Base-by-base conservation (phyloP, 2,797 vertebrate species). In the Sebastolobus altivelis region DNA sequence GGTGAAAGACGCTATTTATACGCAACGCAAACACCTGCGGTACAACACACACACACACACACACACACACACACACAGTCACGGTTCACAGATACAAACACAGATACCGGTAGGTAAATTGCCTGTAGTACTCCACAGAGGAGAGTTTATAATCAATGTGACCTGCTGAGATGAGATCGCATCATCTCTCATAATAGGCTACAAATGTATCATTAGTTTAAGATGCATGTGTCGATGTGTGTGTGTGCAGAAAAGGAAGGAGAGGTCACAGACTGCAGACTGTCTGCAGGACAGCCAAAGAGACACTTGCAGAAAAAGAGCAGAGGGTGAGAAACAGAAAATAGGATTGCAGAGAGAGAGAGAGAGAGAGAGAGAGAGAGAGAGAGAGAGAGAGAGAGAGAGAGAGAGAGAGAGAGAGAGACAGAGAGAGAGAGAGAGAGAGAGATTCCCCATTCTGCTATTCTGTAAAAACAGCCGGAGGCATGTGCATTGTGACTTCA, bases 161-260 rank as follows among this genome's bases (percentile, higher is more conserved):
- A 90, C 89, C 84, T 82, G 86, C 83, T 83, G 88, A 79, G 83
- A 91, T 72, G 66, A 89, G 82, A 88, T 72, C 81, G 84, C 73
- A 83, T 84, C 74, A 75, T 71, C 72, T 67, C 59, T 80, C 80
- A 85, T 82, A 83, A 89, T 63, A 81, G 58, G 66, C 74, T 72
- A 72, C 79, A 83, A 88, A 90, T 74, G 76, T 63, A 78, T 88
- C 81, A 85, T 85, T 83, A 82, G 80, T 86, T 85, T 56, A 81
- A 61, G 77, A 74, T 63, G 74, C 58, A 62, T 73, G 58, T 66
- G 59, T 84, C 20, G 10, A 46, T 77, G 72, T 60, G 72, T 77
- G 68, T 79, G 62, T 18, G 66, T 5, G 35, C 29, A 40, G 18
- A 29, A 31, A 83, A 65, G 43, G 52, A 76, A 38, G 10, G 16